A percentile compares a stretch with the other conserved stretches of the same genome.
phyloP scores from a whole-genome alignment of 2,113 vertebrate species.

The Megaceryle torquata region DNA sequence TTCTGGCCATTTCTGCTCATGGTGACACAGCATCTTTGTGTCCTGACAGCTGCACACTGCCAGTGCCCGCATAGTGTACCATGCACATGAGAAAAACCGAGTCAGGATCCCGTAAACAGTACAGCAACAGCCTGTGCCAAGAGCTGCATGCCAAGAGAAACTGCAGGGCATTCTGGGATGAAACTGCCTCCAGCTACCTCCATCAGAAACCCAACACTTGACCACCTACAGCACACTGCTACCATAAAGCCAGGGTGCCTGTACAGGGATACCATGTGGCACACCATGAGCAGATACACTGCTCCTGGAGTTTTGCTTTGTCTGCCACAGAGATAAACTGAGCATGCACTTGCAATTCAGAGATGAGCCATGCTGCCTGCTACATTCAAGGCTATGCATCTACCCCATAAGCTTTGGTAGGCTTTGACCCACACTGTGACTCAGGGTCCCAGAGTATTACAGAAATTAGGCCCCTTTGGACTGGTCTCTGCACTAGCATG shows the following conservation, averaged over 20 bases:
- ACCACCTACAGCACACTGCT: not conserved
- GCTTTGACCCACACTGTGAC: not conserved
- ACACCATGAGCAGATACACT: not conserved
- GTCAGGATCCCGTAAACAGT: not conserved
- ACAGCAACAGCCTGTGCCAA: not conserved
- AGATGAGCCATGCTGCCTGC: not conserved
- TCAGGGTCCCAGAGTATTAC: not conserved
- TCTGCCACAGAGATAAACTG: not conserved
- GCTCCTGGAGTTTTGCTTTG: not conserved
- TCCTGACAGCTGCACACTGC: not conserved
- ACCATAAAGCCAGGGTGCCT: not conserved
- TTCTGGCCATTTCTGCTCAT: not conserved
- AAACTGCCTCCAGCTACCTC: not conserved
- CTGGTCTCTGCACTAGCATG: not conserved
- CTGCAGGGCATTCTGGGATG: not conserved
- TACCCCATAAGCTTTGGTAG: not conserved
- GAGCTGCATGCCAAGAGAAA: not conserved
- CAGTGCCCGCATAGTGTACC: not conserved
- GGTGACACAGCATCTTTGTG: not conserved
- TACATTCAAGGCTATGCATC: not conserved
- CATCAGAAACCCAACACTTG: not conserved
- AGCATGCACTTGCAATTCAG: not conserved
- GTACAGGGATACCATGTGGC: fast-evolving
- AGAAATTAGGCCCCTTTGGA: not conserved
- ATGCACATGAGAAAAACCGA: not conserved